Evolutionary conservation across 2,797 vertebrate genomes (phyloP), one percentile per base, ranked within the genome.

Genomic region (Lepilemur ruficaudatus): DNA sequence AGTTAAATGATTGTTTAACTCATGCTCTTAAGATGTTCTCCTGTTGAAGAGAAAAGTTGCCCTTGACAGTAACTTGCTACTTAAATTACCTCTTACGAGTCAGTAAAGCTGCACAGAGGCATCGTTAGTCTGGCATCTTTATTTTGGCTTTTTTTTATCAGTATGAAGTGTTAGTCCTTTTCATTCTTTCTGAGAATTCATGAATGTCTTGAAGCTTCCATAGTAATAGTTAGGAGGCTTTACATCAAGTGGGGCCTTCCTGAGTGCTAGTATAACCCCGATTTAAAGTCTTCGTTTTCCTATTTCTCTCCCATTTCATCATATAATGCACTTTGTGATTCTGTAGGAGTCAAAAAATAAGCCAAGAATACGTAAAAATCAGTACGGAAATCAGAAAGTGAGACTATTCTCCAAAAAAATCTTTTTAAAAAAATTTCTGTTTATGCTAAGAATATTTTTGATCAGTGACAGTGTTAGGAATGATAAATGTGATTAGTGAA

Each of bases 301-400:
- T 75, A 0, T 91, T 94, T 94, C 41, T 22, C 43, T 92, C 43
- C 69, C 70, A 91, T 91, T 93, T 85, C 80, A 65, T 80, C 75
- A 59, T 84, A 50, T 76, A 48, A 98, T 98, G 94, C 95, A 98
- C 97, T 98, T 93, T 96, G 89, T 96, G 96, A 96, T 86, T 94
- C 80, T 76, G 4, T 43, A 97, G 90, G 80, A 96, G 50, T 96
- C 69, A 78, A 79, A 94, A 96, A 94, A 82, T 65, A 97, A 96
- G 86, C 88, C 95, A 93, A 52, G 83, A 96, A 93, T 55, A 7
- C 5, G 0, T 85, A 89, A 95, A 86, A 97, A 63, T 89, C 61
- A 86, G n/a, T 61, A 55, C 38, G 32, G 23, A 89, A 63, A 94
- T 91, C 43, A 55, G 46, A 78, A n/a, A 57, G 46, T 73, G 28